A percentile compares a stretch with the other conserved stretches of the same genome.
Evolutionary conservation across 2,797 vertebrate species (phyloP).

Genomic region (Hypotaenidia philippensis): DNA sequence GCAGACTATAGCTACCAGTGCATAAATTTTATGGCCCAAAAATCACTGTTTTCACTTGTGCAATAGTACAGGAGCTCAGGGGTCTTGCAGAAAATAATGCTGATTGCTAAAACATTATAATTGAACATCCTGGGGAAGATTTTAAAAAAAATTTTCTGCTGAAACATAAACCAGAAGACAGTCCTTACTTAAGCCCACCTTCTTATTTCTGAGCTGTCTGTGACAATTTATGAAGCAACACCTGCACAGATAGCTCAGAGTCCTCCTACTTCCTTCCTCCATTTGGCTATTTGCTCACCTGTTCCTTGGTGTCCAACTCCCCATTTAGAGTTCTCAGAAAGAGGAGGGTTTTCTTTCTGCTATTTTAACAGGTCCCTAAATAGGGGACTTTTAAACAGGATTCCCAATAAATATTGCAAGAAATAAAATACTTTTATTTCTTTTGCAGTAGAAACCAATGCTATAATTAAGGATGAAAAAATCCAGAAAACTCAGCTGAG

Average conservation of each 20-base stretch:
- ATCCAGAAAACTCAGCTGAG: background rate
- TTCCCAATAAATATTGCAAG: background rate
- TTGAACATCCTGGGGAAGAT: background rate
- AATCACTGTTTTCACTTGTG: background rate
- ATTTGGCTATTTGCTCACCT: constrained; percentile 21
- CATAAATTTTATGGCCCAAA: background rate
- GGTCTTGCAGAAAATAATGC: background rate
- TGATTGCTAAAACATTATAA: background rate
- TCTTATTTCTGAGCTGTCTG: background rate
- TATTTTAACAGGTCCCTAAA: background rate
- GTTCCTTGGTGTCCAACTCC: background rate
- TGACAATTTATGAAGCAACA: constrained; percentile 37
- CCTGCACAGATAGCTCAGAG: accelerated
- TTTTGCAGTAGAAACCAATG: background rate
- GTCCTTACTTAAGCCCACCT: background rate
- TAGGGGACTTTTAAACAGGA: background rate
- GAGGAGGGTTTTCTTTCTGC: background rate
- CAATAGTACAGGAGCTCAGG: background rate
- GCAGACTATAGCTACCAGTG: background rate
- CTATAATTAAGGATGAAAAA: background rate
- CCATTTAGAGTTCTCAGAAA: background rate
- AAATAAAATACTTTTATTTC: background rate
- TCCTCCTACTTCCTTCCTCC: constrained; percentile 30
- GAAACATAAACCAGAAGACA: background rate
- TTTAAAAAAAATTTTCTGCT: background rate